Base-by-base conservation (phyloP, 2,888 invertebrate genomes). In the Gibbula magus region DNA sequence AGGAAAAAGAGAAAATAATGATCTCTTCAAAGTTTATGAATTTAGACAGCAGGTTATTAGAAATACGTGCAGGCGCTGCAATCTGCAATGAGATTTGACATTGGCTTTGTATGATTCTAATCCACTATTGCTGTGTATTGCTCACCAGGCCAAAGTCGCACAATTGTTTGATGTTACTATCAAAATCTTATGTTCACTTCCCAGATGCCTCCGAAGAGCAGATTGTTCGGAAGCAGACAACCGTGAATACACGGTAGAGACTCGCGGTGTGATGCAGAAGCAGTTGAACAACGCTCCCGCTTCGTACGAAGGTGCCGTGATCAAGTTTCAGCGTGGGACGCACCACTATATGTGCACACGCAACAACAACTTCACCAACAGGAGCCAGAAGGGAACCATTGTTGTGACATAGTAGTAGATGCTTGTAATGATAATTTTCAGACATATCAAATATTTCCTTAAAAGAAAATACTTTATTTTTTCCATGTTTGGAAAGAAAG, bases 321-420 rank as follows among this genome's bases (percentile, higher is more conserved):
- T 93, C 7, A 86, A 83, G 77, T 87, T 92, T 74, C 88, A 85
- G 77, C 82, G 82, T 56, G 92, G 92, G 20, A 88, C 81, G 4
- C 92, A 92, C 81, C 85, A 91, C 83, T 92, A 89, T 82, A 91
- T 91, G 88, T 91, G 91, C 78, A 89, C 92, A 5, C 85, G 92
- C 52, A 93, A 93, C 83, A 93, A 92, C 84, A 92, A 91, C 84
- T 92, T 92, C 84, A 89, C 89, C 22, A 92, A 90, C 81, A 83
- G 92, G 18, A 91, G 91, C 51, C 91, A 92, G 78, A 92, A 92
- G 77, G 91, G 89, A 29, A 87, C 86, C 5, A 83, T 92, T 13
- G 81, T 86, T 61, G 91, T 91, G 16, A 25, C 61, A 29, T 61
- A 61, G 61, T 29, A 3, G 61, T 13, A 61, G 61, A 25, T 61